These are phyloP conservation scores for Eublepharis macularius DNA, from an alignment of 2,113 vertebrate species.

Conservation along the genomic window DNA sequence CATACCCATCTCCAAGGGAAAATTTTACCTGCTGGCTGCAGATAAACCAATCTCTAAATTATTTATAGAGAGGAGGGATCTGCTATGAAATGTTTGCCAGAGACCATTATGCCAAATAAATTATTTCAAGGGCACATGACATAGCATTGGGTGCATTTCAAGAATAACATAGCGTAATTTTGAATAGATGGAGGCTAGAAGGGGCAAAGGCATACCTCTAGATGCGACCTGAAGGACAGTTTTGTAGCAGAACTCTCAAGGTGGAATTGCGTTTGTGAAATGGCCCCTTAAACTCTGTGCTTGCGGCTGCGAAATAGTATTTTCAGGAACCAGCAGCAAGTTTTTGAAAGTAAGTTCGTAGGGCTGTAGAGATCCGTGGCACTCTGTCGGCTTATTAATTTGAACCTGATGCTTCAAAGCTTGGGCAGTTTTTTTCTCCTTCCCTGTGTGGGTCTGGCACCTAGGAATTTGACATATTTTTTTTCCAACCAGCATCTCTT, in stretches of 20 bases:
- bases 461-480: not conserved
- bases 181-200: not conserved
- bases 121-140: not conserved
- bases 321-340: not conserved
- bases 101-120: conserved; percentile 42
- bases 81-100: conserved; percentile 44
- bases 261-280: not conserved
- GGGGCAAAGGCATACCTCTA: conserved; percentile 27
- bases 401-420: not conserved
- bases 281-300: not conserved
- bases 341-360: not conserved
- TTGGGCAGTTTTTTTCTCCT: no score
- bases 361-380: not conserved
- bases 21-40: conserved; percentile 61
- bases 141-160: conserved; percentile 10
- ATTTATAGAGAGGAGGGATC: conserved; percentile 52
- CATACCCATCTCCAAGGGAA: conserved; percentile 61
- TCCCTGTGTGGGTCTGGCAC: not conserved
- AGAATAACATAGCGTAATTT: conserved; percentile 23
- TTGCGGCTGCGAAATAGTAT: not conserved
- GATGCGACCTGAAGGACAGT: not conserved
- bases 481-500: not conserved
- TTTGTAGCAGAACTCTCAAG: not conserved
- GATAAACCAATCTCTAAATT: conserved; percentile 69
- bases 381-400: not conserved